A percentile compares a stretch with the other conserved stretches of the same genome.
These are phyloP conservation scores for Crenuchus spilurus DNA, from an alignment of 2,797 vertebrate genomes.

Conservation along the genomic window DNA sequence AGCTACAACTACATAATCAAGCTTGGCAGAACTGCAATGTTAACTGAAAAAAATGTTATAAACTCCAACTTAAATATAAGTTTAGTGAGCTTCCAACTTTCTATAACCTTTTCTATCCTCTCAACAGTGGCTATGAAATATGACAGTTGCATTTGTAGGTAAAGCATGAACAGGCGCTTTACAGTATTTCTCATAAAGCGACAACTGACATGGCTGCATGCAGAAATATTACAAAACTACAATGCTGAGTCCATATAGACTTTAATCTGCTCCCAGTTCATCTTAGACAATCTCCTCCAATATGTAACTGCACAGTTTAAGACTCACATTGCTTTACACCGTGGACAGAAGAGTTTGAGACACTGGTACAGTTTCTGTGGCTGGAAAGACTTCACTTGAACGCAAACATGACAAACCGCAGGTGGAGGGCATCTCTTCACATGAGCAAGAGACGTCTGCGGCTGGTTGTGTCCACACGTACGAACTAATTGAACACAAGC, in stretches of 20 bases:
- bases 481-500: constrained; percentile 57
- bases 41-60: no score
- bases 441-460: constrained; percentile 67
- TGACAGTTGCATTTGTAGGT: no score
- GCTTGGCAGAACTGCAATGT: no score
- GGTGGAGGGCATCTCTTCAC: constrained; percentile 74
- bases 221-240: no score
- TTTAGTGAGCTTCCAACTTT: no score
- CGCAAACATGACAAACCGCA: constrained; percentile 80
- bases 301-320: constrained; percentile 9
- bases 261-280: background rate
- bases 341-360: constrained; percentile 89
- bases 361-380: constrained; percentile 84
- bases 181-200: no score
- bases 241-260: background rate
- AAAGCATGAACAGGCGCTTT: no score
- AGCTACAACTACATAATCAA: no score
- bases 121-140: no score
- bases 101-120: no score
- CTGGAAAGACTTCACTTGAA: constrained; percentile 83
- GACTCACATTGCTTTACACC: constrained; percentile 86
- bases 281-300: background rate
- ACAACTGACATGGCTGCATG: no score
- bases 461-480: constrained; percentile 59
- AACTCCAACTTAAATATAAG: no score